Percentiles rank a stretch among this genome's conserved stretches.
Evolutionary conservation across 2,113 vertebrate species (phyloP).

Genomic region (Channa argus): DNA sequence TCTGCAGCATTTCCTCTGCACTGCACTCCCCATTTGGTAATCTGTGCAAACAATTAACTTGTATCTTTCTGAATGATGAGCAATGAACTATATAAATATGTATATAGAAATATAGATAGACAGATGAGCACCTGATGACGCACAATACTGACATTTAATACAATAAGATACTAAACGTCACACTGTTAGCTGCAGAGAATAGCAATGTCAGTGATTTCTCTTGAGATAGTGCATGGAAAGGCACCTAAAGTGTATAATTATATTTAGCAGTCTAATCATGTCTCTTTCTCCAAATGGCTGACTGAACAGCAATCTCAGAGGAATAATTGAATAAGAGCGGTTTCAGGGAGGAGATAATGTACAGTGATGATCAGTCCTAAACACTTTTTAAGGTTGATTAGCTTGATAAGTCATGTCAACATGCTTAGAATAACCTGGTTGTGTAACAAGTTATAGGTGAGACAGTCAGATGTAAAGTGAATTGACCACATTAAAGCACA

Average conservation of each 20-base stretch:
- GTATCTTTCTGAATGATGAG: too few species aligned
- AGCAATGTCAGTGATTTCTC: neutral
- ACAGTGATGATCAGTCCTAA: neutral
- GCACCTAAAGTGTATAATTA: slow-evolving; percentile 8
- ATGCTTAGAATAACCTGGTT: neutral
- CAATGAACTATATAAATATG: neutral
- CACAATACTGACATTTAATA: neutral
- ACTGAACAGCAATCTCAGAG: neutral
- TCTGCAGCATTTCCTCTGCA: neutral
- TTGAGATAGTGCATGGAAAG: neutral
- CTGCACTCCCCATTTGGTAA: neutral
- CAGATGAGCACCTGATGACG: neutral
- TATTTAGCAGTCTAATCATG: slow-evolving; percentile 9
- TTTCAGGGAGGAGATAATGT: slow-evolving; percentile 12
- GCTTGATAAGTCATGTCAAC: neutral
- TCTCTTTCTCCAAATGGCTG: neutral
- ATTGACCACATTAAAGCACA: too few species aligned
- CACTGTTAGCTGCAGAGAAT: neutral
- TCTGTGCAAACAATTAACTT: neutral
- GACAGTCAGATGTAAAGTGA: too few species aligned
- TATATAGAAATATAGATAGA: too few species aligned
- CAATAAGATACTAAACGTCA: neutral
- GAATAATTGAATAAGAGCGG: slow-evolving; percentile 23
- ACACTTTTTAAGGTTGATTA: neutral
- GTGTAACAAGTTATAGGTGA: too few species aligned